These are phyloP conservation scores for Rotaria socialis DNA, from an alignment of 2,888 invertebrate genomes.

Conservation along the genomic window DNA sequence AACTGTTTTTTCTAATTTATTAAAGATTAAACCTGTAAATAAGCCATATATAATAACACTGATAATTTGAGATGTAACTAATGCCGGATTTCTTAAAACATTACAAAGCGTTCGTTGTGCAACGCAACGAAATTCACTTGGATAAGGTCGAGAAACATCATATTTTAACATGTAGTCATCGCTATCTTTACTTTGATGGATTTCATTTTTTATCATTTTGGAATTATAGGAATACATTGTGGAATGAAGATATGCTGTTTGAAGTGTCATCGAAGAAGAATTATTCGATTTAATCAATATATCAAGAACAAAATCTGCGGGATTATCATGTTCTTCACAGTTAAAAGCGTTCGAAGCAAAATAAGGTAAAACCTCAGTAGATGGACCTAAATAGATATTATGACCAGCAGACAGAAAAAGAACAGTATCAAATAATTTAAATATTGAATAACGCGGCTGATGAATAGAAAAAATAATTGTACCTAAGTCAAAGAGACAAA, in stretches of 20 bases:
- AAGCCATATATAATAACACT: constrained; percentile 55
- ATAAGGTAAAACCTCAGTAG: constrained; percentile 40
- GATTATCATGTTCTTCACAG: background rate
- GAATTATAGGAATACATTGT: too few relatives aligned
- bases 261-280: too few relatives aligned
- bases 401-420: constrained; percentile 55
- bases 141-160: too few relatives aligned
- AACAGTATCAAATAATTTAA: constrained; percentile 52
- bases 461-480: constrained; percentile 58
- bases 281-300: background rate
- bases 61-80: constrained; percentile 50
- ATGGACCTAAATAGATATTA: constrained; percentile 55
- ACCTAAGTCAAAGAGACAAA: constrained; percentile 52
- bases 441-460: background rate
- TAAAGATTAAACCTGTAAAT: constrained; percentile 58
- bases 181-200: too few relatives aligned
- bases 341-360: background rate
- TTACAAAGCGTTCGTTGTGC: too few relatives aligned
- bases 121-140: too few relatives aligned
- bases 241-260: too few relatives aligned
- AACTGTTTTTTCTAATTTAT: constrained; percentile 52
- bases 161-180: too few relatives aligned
- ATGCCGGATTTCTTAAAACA: too few relatives aligned
- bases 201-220: too few relatives aligned
- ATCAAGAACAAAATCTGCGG: constrained; percentile 14